Base-by-base conservation (phyloP, 1,140 invertebrate species). In the Rhagoletis pomonella region DNA sequence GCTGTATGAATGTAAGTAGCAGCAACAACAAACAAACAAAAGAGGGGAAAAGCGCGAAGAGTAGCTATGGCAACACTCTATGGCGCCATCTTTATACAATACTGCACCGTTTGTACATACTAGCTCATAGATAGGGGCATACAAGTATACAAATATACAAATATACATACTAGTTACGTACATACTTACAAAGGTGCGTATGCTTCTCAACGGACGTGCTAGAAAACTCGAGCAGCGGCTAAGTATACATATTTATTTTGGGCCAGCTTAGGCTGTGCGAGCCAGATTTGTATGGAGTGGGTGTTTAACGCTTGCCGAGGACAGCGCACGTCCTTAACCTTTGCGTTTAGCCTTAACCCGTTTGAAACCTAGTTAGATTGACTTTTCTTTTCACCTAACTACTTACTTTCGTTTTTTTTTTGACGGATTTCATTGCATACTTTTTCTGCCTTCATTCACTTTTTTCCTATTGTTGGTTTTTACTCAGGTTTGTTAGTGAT, bases 301-400 rank as follows among this genome's bases (percentile, higher is more conserved):
- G n/a, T 62, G 9, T 62, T 17, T 62, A 14, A 9, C 9, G 44
- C 5, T 81, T 81, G 47, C 55, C 17, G 73, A 81, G 73, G 73
- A n/a, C 73, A 55, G 14, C 55, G 73, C 29, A 55, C 50, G 73
- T 81, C 73, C 73, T 81, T 81, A 81, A 81, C 73, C 73, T 81
- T 55, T 19, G 29, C n/a, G 47, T 44, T 81, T 81, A 81, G 73
- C 73, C 73, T 81, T 81, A 81, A 55, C 73, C 73, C 73, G 50
- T 81, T 58, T 81, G 73, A 19, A 29, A 73, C n/a, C 44, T 47
- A 47, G 47, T 81, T 81, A 81, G 44, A 47, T 81, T 58, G n/a
- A n/a, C 7, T 81, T 9, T 81, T 29, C 29, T 29, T 81, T 29
- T 19, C 47, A 47, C 19, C 55, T 50, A 81, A 19, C 73, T 19